Evolutionary conservation across 2,113 vertebrate species (phyloP), one percentile per base, ranked within the genome.

Genomic region (Microtus montanus): DNA sequence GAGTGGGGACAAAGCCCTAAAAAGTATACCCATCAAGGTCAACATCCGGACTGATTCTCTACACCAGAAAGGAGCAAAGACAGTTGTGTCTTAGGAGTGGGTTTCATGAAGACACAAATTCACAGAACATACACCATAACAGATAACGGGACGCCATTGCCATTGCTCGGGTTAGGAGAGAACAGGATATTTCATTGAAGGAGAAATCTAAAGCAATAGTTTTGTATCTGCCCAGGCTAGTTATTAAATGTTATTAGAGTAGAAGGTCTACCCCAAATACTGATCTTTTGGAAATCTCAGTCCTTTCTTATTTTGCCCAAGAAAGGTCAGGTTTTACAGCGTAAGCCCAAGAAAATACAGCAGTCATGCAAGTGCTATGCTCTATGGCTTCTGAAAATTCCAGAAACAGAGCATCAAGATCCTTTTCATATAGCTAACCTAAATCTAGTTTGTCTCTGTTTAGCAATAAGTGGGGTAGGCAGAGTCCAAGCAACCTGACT

Each of bases 31-130:
- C 28, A 77, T 26, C 24, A 80, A n/a, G 5, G 5, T 82, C 71
- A 90, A 75, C 90, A 12, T 87, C 58, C 82, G 33, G 38, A 52
- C 66, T 87, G 44, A 88, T 24, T 87, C 35, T 92, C 82, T 86
- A 20, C 90, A 12, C 52, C 66, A 92, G 41, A 88, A 66, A 91
- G 49, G 20, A 87, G 12, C 41, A 86, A 91, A 7, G 73, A 75
- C 78, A 68, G 7, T 84, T 89, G 28, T 84, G 7, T 90, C 44
- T 71, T 33, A 77, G 75, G 10, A 89, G 13, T 87, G 49, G 3
- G 22, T 84, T 96, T 90, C 92, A 26, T 24, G 84, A 70, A 90
- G 30, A 38, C 26, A 73, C 5, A 86, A 14, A 82, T 14, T 87
- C 58, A 35, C 3, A 61, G 75, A 84, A 44, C 11, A 80, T 38